Percentiles rank a stretch among this genome's conserved stretches.
Evolutionary conservation across 2,888 invertebrate species (phyloP).

Genomic region (Dicroscelio sp.): DNA sequence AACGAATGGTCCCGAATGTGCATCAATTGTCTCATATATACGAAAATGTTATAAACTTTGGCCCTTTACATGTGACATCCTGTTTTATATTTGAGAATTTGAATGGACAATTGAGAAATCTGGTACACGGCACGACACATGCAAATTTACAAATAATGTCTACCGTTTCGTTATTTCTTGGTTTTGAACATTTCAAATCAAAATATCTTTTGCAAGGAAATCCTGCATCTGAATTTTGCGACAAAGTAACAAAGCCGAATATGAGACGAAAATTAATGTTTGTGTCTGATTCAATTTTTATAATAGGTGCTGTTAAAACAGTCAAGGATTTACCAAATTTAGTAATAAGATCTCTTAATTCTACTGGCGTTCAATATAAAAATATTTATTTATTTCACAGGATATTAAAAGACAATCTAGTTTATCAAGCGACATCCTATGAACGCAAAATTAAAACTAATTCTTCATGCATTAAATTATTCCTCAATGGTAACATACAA

Average conservation of each 20-base stretch:
- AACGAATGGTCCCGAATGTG: not conserved
- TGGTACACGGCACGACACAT: conserved; percentile 2
- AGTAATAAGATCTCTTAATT: not conserved
- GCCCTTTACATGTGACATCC: conserved; percentile 1
- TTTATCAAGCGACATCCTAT: not conserved
- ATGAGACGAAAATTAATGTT: not conserved
- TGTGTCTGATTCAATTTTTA: not conserved
- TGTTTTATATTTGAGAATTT: conserved; percentile 30
- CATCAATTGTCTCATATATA: not conserved
- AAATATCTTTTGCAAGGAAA: not conserved
- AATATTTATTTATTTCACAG: not conserved
- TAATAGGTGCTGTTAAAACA: not conserved
- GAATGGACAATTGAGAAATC: conserved; percentile 1
- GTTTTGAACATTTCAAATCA: not conserved
- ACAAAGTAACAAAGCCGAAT: not conserved
- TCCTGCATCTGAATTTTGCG: not conserved
- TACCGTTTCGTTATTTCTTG: not conserved
- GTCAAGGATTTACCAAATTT: not conserved
- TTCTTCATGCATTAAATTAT: conserved; percentile 22
- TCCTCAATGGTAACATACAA: not conserved
- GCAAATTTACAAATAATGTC: not conserved
- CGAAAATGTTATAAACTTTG: conserved; percentile 18
- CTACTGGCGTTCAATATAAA: not conserved
- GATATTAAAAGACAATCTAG: not conserved
- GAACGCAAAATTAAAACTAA: not conserved